Evolutionary conservation across 2,888 invertebrate genomes (phyloP), one percentile per base, ranked within the genome.

Genomic region (Galerucella calmariensis): DNA sequence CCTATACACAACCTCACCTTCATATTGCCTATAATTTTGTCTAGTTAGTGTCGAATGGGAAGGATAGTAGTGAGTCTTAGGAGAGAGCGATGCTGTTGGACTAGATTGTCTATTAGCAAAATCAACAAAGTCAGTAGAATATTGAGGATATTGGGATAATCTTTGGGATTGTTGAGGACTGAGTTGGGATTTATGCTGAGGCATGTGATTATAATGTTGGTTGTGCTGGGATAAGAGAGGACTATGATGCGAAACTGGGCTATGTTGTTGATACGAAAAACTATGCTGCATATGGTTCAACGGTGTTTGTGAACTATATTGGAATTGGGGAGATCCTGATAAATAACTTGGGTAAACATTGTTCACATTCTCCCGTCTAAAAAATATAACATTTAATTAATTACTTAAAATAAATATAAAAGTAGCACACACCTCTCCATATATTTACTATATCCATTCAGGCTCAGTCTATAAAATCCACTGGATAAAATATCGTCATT

Each of bases 371-470:
- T 80, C 80, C 65, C 78, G 79, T 58, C 81, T 81, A 67, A 77
- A 79, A 69, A 14, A 16, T 41, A 41, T 41, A 41, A 41, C 35
- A 8, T 9, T 1, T 9, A 8, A 48, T 9, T 11, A 9, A 44
- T 20, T 16, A 68, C 10, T 10, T 8, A 11, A 20, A 20, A 66
- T 46, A 58, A 48, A 24, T 16, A 59, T 70, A 53, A 66, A 46
- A 59, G 62, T 48, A 67, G 27, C 44, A 12, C 59, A n/a, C n/a
- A 85, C 85, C 86, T 84, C 76, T 87, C 86, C 79, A 86, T 83
- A 75, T 86, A 87, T 67, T 82, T 83, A 73, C 82, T 85, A 75
- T 85, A 86, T 11, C 85, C 86, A 79, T 85, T 85, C 66, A 87
- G 74, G 74, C 85, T 86, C 16, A 87, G 79, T 71, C 84, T 81